Percentiles rank a stretch among this genome's conserved stretches.
phyloP scores from a whole-genome alignment of 2,888 invertebrate genomes.

The Nowickia ferox region DNA sequence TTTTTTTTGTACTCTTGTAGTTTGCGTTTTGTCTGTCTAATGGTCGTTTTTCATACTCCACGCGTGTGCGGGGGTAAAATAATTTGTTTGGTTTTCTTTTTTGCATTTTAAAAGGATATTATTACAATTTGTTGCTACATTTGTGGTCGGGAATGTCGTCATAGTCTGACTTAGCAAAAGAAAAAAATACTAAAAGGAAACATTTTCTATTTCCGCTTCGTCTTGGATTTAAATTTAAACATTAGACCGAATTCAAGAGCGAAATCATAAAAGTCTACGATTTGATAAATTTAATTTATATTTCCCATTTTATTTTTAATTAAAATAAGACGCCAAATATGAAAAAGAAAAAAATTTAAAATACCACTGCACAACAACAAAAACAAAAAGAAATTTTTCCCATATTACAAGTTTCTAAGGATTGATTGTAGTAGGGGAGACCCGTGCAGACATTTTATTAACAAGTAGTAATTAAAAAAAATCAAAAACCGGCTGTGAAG shows the following conservation, averaged over 20 bases:
- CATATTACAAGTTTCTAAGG: too few relatives aligned
- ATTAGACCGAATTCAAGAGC: not conserved
- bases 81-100: conserved; percentile 26
- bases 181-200: conserved; percentile 48
- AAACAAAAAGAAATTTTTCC: too few relatives aligned
- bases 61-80: not conserved
- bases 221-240: conserved; percentile 47
- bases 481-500: too few relatives aligned
- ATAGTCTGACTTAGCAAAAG: not conserved
- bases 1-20: not conserved
- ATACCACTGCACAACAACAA: too few relatives aligned
- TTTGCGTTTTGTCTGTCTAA: conserved; percentile 45
- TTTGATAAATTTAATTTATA: not conserved
- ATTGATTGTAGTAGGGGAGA: too few relatives aligned
- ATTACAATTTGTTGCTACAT: conserved; percentile 47
- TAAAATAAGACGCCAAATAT: too few relatives aligned
- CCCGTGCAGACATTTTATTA: too few relatives aligned
- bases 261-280: not conserved
- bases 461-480: too few relatives aligned
- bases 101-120: conserved; percentile 40
- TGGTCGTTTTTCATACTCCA: conserved; percentile 43
- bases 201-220: conserved; percentile 58
- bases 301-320: too few relatives aligned
- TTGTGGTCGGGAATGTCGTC: conserved; percentile 34
- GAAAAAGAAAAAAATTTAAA: too few relatives aligned